Base-by-base conservation (phyloP, 2,797 vertebrate genomes). In the Chloroceryle amazona region DNA sequence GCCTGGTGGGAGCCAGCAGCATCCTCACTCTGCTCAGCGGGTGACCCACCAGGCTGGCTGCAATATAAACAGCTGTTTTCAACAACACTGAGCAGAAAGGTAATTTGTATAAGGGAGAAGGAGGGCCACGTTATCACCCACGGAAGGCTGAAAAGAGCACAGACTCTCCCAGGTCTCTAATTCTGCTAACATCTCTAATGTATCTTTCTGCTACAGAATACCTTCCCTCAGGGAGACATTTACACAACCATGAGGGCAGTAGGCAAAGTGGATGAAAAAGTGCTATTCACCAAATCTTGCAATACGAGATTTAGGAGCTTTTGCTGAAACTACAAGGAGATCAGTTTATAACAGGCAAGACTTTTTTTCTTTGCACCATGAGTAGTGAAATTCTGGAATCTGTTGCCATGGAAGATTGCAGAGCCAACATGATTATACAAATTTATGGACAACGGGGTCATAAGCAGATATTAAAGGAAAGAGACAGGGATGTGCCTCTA, bases 41-140 rank as follows among this genome's bases (percentile, higher is more conserved):
- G 89, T 52, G 49, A 85, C 22, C 65, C 65, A 33, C 17, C 73
- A 54, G 65, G 55, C 29, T 60, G 47, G 31, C 55, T 70, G 71
- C 74, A 91, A 68, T 37, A 80, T 4, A 1, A 78, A 75, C 37
- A 33, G 73, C 39, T 1, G 0, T 67, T 89, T 86, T 67, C 66
- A 41, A 31, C 54, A 80, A 51, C 3, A 11, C 58, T 44, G 71
- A 71, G 71, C 57, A 78, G 57, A 92, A 82, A 82, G n/a, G 25
- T 21, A 10, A 28, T 61, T 78, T 44, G 39, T 89, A 35, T 18
- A 68, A 57, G 31, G 22, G 42, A 54, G 68, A 83, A 93, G 11
- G 29, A 9, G 21, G 33, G 49, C 41, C 8, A 46, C 1, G 0
- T 76, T 83, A 22, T 54, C 49, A 54, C 46, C 37, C 3, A 0